Evolutionary conservation across 1,140 invertebrate genomes (phyloP).

Genomic region (Druon quercuslanigerum): DNA sequence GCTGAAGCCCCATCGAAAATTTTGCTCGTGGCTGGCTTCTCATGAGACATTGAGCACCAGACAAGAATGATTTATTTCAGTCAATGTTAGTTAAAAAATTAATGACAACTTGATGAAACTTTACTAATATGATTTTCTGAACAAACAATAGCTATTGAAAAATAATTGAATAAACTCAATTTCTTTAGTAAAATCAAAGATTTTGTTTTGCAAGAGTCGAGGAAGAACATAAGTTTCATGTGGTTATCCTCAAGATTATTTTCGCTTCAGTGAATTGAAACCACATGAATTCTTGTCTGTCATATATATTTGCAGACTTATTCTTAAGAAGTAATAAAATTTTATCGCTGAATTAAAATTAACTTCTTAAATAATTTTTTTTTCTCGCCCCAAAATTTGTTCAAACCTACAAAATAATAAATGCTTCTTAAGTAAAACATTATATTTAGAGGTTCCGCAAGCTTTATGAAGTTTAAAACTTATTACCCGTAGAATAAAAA

Average conservation of each 20-base stretch:
- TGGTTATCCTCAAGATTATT: slow-evolving; percentile 14
- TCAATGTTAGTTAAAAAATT: neutral
- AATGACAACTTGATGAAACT: too few relatives aligned
- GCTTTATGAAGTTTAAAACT: too few relatives aligned
- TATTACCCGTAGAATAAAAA: too few relatives aligned
- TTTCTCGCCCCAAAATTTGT: too few relatives aligned
- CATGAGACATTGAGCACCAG: slow-evolving; percentile 33
- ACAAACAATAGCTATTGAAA: too few relatives aligned
- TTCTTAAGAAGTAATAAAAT: neutral
- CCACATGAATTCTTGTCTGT: slow-evolving; percentile 3
- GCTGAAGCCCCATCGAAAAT: neutral
- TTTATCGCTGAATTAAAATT: neutral
- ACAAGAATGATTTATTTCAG: neutral
- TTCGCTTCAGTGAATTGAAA: neutral
- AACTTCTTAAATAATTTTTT: neutral
- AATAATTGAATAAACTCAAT: too few relatives aligned
- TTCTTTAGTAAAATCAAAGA: neutral
- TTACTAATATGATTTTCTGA: too few relatives aligned
- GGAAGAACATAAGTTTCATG: neutral
- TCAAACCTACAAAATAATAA: too few relatives aligned
- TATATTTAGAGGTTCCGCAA: too few relatives aligned
- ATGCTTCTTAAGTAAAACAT: too few relatives aligned
- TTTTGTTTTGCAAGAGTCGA: neutral
- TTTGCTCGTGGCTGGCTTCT: slow-evolving; percentile 32
- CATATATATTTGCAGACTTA: neutral